These are phyloP conservation scores for Corella eumyota DNA, from an alignment of 23 tunicate species.

Conservation along the genomic window DNA sequence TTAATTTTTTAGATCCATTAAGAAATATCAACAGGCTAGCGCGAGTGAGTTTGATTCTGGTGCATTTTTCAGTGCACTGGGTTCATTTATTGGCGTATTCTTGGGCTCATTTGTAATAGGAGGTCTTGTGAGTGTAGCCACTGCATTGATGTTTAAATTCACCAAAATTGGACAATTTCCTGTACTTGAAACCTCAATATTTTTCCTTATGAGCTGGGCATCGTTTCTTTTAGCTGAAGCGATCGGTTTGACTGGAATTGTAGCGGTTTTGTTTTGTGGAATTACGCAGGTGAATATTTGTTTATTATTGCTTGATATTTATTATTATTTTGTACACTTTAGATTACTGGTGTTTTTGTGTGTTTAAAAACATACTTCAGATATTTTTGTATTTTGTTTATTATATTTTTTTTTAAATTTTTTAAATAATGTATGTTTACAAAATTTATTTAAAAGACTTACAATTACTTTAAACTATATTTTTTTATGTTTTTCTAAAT, in stretches of 20 bases:
- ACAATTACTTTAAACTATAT: not conserved
- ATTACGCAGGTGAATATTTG: constrained; percentile 58
- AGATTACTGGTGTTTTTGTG: not conserved
- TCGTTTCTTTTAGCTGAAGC: constrained; percentile 94
- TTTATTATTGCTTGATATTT: not conserved
- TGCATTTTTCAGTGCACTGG: constrained; percentile 69
- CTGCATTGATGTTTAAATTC: constrained; percentile 69
- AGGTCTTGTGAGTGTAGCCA: constrained; percentile 18
- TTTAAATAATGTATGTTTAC: not conserved
- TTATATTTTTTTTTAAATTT: not conserved
- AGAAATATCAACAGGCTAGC: constrained; percentile 31
- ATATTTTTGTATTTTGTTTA: no score
- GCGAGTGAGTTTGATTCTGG: constrained; percentile 29
- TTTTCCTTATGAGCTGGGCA: constrained; percentile 89
- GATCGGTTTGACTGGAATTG: constrained; percentile 93
- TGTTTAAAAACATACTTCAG: not conserved
- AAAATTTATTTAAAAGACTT: not conserved
- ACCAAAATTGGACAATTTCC: constrained; percentile 83
- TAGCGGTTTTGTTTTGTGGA: constrained; percentile 94
- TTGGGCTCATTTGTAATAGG: constrained; percentile 93
- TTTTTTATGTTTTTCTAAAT: no score
- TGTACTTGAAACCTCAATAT: constrained; percentile 78
- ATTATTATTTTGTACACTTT: not conserved
- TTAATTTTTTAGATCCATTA: constrained; percentile 65
- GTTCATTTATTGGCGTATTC: constrained; percentile 64